Base-by-base conservation (phyloP, 2,797 vertebrate species). In the Anguilla obscura region DNA sequence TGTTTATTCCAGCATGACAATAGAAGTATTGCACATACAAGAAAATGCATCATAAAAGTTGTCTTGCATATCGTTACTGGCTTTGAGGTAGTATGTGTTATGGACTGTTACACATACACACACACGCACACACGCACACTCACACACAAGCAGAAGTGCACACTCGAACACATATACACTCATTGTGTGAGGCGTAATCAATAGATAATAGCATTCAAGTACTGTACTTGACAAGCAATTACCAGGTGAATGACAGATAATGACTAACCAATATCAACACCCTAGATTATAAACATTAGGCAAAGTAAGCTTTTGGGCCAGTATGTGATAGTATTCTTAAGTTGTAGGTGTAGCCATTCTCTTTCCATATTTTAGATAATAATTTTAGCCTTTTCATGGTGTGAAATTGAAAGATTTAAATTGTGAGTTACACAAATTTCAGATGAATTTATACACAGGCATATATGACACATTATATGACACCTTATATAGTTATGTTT, bases 191-290 rank as follows among this genome's bases (percentile, higher is more conserved):
- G 66, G 66, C 66, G 30, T 71, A 30, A 33, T 8, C 66, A 71
- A 10, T 30, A 66, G n/a, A 24, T 66, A 66, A 5, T 27, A 71
- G 66, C 7, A 71, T 69, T 69, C 63, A 63, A 69, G 14, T 60
- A 9, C 8, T 21, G 12, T 3, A 60, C 14, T 60, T 60, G 58
- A 3, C 48, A 85, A 21, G 14, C 8, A 27, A 50, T 30, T 56
- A 5, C 16, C 18, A 8, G 16, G 27, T 93, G 91, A 93, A 93
- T 92, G 91, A 93, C 92, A 94, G 92, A 92, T 90, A 92, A 93
- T 92, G 91, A 94, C 93, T 93, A 93, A n/a, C n/a, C 8, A 69
- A 86, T 93, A 92, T 95, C 94, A 93, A 93, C 93, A 92, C 86
- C 91, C 30, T 50, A 87, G 80, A 71, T 60, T 69, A 85, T 92